Base-by-base conservation (phyloP, 2,888 invertebrate species). In the Agonopterix subpropinquella region DNA sequence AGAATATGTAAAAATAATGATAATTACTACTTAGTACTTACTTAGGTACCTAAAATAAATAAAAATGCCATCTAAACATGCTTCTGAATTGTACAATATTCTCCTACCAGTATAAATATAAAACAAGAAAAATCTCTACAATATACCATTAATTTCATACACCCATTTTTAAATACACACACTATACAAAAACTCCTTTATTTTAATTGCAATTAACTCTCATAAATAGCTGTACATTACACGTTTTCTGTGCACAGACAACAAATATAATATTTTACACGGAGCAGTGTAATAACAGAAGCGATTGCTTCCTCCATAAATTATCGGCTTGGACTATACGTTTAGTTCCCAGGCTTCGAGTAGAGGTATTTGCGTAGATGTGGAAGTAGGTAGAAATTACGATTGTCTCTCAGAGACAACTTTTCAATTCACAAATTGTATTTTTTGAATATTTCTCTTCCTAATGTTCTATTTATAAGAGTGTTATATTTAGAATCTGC, bases 271-370 rank as follows among this genome's bases (percentile, higher is more conserved):
- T 63, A 62, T 44, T 48, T 51, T 47, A 43, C 44, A 10, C 4
- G 18, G 52, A 57, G 49, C 50, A 51, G 47, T 46, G 58, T 63
- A 67, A 70, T 67, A 67, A 58, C 65, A 65, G 63, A 70, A 77
- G 67, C 72, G 59, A 78, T 77, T 78, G 71, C 75, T 73, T 67
- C 68, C 67, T 61, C 72, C 55, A 73, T 74, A 73, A 79, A 80
- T 80, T 73, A 77, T 68, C 60, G 52, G 49, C 51, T 11, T 57
- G 52, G 50, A 56, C 59, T 62, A 61, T 65, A 68, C 44, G 41
- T 64, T 66, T 50, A 58, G 61, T 69, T 67, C 67, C 69, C 70
- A 74, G 57, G 62, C 57, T 49, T 47, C 48, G 42, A 51, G 39
- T 45, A 43, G 15, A 28, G 47, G 39, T 15, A 46, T 50, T 41